These are phyloP conservation scores for Trogon surrucura DNA, from an alignment of 2,113 vertebrate species.

Conservation along the genomic window DNA sequence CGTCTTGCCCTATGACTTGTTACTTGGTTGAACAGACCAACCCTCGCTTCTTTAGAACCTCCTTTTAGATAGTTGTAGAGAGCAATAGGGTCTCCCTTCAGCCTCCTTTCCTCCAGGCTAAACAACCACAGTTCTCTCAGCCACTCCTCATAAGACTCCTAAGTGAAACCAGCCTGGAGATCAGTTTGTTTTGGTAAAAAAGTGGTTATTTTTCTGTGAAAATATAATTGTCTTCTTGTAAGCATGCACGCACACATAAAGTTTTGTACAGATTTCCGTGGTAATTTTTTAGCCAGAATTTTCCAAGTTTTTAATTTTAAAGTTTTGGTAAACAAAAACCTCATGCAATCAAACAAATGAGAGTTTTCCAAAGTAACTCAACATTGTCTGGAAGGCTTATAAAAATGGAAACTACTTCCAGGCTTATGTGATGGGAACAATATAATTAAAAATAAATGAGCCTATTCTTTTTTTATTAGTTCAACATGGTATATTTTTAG, in stretches of 20 bases:
- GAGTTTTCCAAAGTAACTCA: not conserved
- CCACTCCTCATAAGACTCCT: not conserved
- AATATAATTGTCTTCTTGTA: not conserved
- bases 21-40: no score
- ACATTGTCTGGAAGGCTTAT: not conserved
- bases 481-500: constrained; percentile 19
- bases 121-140: no score
- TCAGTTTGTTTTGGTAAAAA: not conserved
- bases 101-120: no score
- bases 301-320: not conserved
- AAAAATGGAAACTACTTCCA: constrained; percentile 29
- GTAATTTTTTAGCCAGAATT: not conserved
- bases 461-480: constrained; percentile 18
- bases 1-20: no score
- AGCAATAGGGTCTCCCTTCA: no score
- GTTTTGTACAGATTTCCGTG: not conserved
- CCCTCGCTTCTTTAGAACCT: no score
- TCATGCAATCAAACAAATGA: not conserved
- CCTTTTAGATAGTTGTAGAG: no score
- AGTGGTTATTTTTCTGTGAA: not conserved
- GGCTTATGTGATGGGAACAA: not conserved
- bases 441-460: constrained; percentile 40
- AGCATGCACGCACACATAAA: not conserved
- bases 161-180: not conserved
- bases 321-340: not conserved